Base-by-base conservation (phyloP, 2,797 vertebrate genomes). In the Distichodus sexfasciatus region DNA sequence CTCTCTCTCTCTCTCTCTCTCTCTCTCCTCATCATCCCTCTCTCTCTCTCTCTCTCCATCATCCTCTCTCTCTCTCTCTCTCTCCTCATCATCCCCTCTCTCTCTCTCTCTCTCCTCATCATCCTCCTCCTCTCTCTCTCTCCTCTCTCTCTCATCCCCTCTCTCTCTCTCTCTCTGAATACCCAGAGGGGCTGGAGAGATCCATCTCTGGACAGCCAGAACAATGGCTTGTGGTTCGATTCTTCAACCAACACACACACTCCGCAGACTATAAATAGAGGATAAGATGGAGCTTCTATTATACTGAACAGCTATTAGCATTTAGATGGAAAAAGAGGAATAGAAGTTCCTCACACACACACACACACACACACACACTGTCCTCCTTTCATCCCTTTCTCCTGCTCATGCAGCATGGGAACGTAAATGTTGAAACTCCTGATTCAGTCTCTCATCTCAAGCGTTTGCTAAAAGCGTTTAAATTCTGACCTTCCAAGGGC, bases 281-380 rank as follows among this genome's bases (percentile, higher is more conserved):
- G 63, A 72, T 70, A 78, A 76, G 79, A 74, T 55, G 48, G 60
- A 76, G 60, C 83, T 81, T 76, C 68, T 54, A 67, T 76, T 81
- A 79, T 72, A 64, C 54, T 50, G 50, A 50, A 24, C 23, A 11
- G 21, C 74, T 57, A 88, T 90, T 89, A 88, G 84, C 89, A 88
- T 90, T 90, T 90, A 89, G 86, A 90, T 89, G 78, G 83, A 82
- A 83, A 86, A 81, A 77, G 50, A 71, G 77, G 12, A 4, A 26
- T 28, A 14, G 14, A 50, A 14, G 9, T 3, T n/a, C n/a, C n/a
- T 24, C 23, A 50, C 44, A 24, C 19, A 21, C 19, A 47, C 19
- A 47, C 44, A 47, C 44, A 4, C 31, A 35, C 31, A 35, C 4
- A 41, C 40, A 41, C 3, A 4, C 12, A 41, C 1, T 26, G 47